Conservation (phyloP, 2,797 vertebrate species). For the Alauda arvensis region DNA sequence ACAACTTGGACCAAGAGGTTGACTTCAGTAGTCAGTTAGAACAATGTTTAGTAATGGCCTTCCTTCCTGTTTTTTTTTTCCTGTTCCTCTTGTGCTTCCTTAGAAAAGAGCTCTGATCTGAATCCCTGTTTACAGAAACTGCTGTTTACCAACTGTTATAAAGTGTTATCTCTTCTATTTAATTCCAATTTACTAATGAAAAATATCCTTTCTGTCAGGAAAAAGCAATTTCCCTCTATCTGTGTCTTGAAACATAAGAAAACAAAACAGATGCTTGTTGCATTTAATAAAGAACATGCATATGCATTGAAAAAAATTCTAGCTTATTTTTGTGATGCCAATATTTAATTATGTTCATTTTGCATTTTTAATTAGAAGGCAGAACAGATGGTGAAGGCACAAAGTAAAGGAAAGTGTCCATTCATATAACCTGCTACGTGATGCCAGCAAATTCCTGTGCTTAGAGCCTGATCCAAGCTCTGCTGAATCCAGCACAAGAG, state of each 20-base stretch:
- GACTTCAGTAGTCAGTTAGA: background rate
- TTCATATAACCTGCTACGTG: constrained; percentile 39
- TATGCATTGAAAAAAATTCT: constrained; percentile 59
- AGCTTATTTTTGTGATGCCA: constrained; percentile 62
- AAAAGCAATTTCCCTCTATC: constrained; percentile 58
- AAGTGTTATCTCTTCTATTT: constrained; percentile 28
- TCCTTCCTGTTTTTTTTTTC: background rate
- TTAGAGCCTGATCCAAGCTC: constrained; percentile 16
- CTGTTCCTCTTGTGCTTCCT: background rate
- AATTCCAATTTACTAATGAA: constrained; percentile 53
- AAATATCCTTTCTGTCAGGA: constrained; percentile 60
- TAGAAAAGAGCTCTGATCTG: background rate
- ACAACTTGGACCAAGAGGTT: background rate
- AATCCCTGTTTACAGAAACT: constrained; percentile 22
- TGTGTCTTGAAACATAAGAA: constrained; percentile 62
- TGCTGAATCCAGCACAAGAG: background rate
- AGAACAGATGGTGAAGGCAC: constrained; percentile 58
- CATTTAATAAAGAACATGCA: constrained; percentile 63
- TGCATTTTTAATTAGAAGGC: constrained; percentile 66
- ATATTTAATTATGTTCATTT: constrained; percentile 68
- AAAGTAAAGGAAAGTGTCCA: constrained; percentile 44
- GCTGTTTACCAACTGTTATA: constrained; percentile 3
- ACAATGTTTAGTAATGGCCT: background rate
- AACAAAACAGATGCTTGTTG: constrained; percentile 70
- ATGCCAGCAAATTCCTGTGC: constrained; percentile 19